Conservation (phyloP, 2,113 vertebrate genomes). For the Oncorhynchus gorbuscha region DNA sequence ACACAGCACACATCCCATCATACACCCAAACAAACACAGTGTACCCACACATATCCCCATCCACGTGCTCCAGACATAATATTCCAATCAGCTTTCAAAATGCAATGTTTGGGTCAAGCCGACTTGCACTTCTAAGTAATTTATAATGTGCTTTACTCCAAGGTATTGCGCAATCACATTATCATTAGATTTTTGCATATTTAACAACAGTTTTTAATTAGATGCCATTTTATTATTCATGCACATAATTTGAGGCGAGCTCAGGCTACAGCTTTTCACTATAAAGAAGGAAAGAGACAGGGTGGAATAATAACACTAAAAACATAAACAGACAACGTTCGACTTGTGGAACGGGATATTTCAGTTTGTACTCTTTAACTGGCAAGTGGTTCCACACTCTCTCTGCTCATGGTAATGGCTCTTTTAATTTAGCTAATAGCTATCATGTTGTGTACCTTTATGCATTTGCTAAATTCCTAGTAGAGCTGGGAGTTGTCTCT, state of each 20-base stretch:
- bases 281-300: constrained; percentile 69
- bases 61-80: constrained; percentile 62
- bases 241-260: constrained; percentile 98
- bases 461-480: constrained; percentile 95
- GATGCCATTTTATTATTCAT: constrained; percentile 99
- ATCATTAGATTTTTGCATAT: constrained; percentile 99
- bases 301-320: constrained; percentile 49
- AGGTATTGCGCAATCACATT: constrained; percentile 99
- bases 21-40: constrained; percentile 1
- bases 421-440: constrained; percentile 99
- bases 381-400: constrained; percentile 75
- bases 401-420: constrained; percentile 82
- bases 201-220: constrained; percentile 99
- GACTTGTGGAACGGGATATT: constrained; percentile 76
- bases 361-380: constrained; percentile 77
- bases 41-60: constrained; percentile 39
- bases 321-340: constrained; percentile 42
- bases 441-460: constrained; percentile 98
- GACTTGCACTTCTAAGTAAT: constrained; percentile 93
- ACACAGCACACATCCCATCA: background rate
- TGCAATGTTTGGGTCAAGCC: constrained; percentile 88
- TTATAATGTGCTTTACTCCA: constrained; percentile 93
- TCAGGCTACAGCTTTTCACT: constrained; percentile 80
- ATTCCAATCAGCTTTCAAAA: constrained; percentile 79
- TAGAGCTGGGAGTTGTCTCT: constrained; percentile 94